A percentile compares a stretch with the other conserved stretches of the same genome.
phyloP scores from a whole-genome alignment of 1,140 invertebrate genomes.

The Latrodectus geometricus region DNA sequence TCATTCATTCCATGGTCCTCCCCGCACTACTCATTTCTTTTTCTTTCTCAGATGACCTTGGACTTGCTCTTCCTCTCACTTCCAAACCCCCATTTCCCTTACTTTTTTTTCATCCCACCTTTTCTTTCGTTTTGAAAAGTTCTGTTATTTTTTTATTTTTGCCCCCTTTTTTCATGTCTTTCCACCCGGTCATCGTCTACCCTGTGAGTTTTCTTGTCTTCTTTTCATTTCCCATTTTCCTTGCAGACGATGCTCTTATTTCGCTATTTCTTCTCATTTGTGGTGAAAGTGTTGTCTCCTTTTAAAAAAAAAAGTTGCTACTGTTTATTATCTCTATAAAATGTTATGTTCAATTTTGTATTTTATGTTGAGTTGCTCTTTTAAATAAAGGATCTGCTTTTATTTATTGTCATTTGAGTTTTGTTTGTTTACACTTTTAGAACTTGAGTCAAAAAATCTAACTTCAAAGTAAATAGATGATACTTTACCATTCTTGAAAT shows the following conservation, averaged over 20 bases:
- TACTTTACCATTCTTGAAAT: no score
- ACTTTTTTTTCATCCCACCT: neutral
- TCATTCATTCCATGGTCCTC: slow-evolving; percentile 37
- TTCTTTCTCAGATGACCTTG: slow-evolving; percentile 26
- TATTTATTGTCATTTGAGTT: no score
- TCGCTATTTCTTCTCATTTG: neutral
- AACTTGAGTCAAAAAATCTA: no score
- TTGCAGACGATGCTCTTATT: neutral
- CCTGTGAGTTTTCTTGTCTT: neutral
- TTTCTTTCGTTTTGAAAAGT: neutral
- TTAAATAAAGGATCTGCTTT: no score
- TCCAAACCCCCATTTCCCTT: slow-evolving; percentile 14
- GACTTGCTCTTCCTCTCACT: slow-evolving; percentile 39
- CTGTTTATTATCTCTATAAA: neutral
- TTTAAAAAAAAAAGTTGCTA: neutral
- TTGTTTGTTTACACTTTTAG: no score
- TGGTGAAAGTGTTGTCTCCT: neutral
- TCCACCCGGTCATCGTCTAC: neutral
- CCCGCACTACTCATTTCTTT: neutral
- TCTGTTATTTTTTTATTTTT: slow-evolving; percentile 2
- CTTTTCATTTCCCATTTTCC: slow-evolving; percentile 16
- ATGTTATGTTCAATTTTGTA: neutral
- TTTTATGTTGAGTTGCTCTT: no score
- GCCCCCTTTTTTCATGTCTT: slow-evolving; percentile 16
- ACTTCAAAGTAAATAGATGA: no score